These are phyloP conservation scores for Drosophila burlai DNA, from an alignment of 1,140 invertebrate species.

Conservation along the genomic window DNA sequence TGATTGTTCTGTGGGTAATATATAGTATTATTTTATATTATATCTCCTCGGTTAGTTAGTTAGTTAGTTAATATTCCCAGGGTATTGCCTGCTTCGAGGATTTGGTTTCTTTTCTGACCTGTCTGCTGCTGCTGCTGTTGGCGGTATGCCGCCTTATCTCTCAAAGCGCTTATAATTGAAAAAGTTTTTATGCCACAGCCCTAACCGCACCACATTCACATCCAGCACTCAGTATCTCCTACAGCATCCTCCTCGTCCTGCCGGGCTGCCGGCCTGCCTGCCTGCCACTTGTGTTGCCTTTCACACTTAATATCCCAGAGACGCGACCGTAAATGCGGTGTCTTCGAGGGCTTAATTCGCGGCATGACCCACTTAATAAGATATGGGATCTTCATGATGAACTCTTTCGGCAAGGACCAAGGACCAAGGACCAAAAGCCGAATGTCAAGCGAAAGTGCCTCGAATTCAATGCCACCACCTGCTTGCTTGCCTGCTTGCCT, in stretches of 20 bases:
- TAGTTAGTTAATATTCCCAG: background rate
- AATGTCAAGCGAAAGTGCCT: conserved; percentile 6
- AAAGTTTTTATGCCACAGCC: conserved; percentile 62
- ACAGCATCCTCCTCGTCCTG: background rate
- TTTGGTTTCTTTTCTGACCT: background rate
- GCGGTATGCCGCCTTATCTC: conserved; percentile 46
- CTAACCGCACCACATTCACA: conserved; percentile 20
- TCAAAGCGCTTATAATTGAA: conserved; percentile 71
- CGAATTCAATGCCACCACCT: conserved; percentile 23
- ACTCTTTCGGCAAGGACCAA: conserved; percentile 4
- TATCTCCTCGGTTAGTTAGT: background rate
- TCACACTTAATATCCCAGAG: conserved; percentile 67
- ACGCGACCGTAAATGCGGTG: conserved; percentile 17
- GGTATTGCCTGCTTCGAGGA: background rate
- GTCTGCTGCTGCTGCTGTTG: conserved; percentile 13
- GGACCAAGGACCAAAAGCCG: background rate
- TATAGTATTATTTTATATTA: background rate
- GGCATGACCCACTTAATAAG: conserved; percentile 30
- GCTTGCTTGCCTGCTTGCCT: background rate
- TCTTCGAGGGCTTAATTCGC: conserved; percentile 19
- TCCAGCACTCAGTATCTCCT: background rate
- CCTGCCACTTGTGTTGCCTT: conserved; percentile 59
- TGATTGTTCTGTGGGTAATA: background rate
- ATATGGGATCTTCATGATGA: conserved; percentile 37
- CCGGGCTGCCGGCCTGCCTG: background rate